Conservation (phyloP, 1,140 invertebrate species). For the Steinernema feltiae region DNA sequence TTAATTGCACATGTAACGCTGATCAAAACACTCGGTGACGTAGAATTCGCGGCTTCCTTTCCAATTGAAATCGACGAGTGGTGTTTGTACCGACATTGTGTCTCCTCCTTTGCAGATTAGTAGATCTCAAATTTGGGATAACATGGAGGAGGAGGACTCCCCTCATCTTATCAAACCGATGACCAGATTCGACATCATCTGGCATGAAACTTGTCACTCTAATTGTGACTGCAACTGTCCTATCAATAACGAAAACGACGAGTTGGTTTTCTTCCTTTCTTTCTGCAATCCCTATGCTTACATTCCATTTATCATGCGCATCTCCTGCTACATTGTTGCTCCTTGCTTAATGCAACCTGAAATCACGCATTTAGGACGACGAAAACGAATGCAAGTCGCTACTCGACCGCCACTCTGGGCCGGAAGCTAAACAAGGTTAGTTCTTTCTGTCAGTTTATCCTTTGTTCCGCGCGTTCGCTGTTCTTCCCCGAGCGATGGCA, state of each 20-base stretch:
- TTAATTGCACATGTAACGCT: neutral
- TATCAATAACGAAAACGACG: slow-evolving; percentile 1
- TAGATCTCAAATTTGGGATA: slow-evolving; percentile 13
- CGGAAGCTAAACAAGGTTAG: slow-evolving; percentile 20
- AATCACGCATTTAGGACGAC: neutral
- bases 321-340: neutral
- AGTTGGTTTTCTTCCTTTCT: neutral
- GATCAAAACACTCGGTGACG: neutral
- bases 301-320: neutral
- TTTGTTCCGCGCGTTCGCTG: slow-evolving; percentile 23
- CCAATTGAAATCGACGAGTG: neutral
- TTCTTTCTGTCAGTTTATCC: slow-evolving; percentile 16
- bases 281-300: neutral
- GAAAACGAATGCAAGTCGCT: neutral
- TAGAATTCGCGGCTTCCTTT: neutral
- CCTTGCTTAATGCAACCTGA: neutral
- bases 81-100: neutral
- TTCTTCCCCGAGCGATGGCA: slow-evolving; percentile 17
- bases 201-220: neutral
- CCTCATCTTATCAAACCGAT: neutral
- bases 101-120: slow-evolving; percentile 3
- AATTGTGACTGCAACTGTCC: slow-evolving; percentile 6
- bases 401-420: slow-evolving; percentile 20
- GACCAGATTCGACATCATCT: slow-evolving; percentile 13
- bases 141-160: neutral